Evolutionary conservation across 1,140 invertebrate species (phyloP), one percentile per base, ranked within the genome.

Genomic region (Homarus americanus): DNA sequence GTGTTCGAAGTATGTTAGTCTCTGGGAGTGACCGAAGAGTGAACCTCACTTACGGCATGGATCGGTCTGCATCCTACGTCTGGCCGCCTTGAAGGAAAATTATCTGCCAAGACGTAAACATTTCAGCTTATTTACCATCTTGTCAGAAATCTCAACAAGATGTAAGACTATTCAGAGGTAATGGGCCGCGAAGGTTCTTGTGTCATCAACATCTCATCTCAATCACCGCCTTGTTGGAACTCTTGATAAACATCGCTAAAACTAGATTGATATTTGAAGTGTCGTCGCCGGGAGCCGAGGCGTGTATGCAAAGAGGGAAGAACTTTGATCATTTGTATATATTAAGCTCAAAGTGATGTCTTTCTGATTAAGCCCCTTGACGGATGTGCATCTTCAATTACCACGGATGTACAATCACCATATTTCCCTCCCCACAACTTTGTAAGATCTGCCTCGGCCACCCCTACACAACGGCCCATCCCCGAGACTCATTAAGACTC

Each of bases 341-440:
- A 82, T 63, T 82, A 36, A 82, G 49, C 49, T 36, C 32, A 82
- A 82, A 82, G 79, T 82, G 79, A 82, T 34, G 79, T 82, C 58
- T 41, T 17, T 34, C 79, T 82, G 58, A 82, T 82, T 82, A 82
- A 63, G 41, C 58, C 17, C 49, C 32, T 28, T 63, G 79, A 82
- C 58, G 79, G 49, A 82, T 82, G 49, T 49, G 49, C 36, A n/a
- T 82, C 79, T 82, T 82, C 79, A 82, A 53, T 63, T 28, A 69
- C n/a, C 63, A 32, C 63, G 63, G n/a, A 28, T 69, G n/a, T 69
- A 3, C n/a, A 32, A 28, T 69, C 63, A 28, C 63, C n/a, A 32
- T 69, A 28, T 32, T 32, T 69, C 63, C 28, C 63, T n/a, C 2
- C 9, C 63, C 24, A 69, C 63, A 69, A 32, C n/a, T 28, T 69